Base-by-base conservation (phyloP, 2,113 vertebrate genomes). In the Lethenteron camtschaticum region DNA sequence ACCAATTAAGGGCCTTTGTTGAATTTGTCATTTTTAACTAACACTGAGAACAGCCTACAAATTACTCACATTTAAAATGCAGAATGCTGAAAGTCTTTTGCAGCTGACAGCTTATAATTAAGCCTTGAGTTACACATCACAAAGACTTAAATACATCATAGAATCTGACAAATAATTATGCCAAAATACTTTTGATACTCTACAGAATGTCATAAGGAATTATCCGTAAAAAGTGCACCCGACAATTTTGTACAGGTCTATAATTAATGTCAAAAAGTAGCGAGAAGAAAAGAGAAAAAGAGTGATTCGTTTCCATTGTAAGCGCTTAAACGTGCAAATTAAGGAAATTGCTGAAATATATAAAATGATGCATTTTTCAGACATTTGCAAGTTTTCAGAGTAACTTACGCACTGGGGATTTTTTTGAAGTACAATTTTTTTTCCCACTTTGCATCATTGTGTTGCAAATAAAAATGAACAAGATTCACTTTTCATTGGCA, bases 11-110 rank as follows among this genome's bases (percentile, higher is more conserved):
- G n/a, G 63, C 24, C 63, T 66, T 66, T 66, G 63, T 66, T 9
- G 63, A 66, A 66, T 66, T 66, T 66, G 63, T 66, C 63, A 66
- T 66, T 66, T 66, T 10, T 66, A 66, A 66, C 63, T 66, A 66
- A 16, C 24, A 66, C 63, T 66, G n/a, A 24, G 24, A 66, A 24
- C 63, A 66, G 63, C 24, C 63, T 66, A 66, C 63, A 66, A 66
- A 66, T 66, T 66, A 66, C 63, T 24, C 24, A 24, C 24, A 66
- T 66, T 66, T 66, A 66, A 66, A 66, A 66, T 66, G 63, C 63
- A 66, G 9, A 66, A n/a, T 66, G 41, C 41, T 66, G 10, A 16
- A 66, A 66, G n/a, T 66, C 24, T n/a, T 24, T 66, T 66, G 63
- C 63, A 66, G 63, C 63, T 66, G 63, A 66, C 63, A 10, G 63